Base-by-base conservation (phyloP, 2,797 vertebrate species). In the Sciurus vulgaris region DNA sequence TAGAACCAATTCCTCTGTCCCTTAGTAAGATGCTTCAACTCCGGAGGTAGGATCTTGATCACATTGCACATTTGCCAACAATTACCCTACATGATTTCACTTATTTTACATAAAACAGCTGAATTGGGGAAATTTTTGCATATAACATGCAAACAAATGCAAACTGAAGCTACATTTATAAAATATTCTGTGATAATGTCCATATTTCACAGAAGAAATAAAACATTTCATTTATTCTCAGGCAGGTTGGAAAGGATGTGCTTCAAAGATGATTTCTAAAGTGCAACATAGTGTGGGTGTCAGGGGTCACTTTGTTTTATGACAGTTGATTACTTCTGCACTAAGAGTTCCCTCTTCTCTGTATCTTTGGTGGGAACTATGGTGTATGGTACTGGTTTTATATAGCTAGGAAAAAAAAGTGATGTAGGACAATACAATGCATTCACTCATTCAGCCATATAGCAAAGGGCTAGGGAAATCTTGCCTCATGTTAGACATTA, bases 91-190 rank as follows among this genome's bases (percentile, higher is more conserved):
- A 87, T 90, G 35, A 49, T 83, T 92, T 93, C 28, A 77, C 73
- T 93, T 85, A 74, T 83, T 90, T 96, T 76, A 76, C 9, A 51
- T 44, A 78, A 30, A 56, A 6, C 26, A 41, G 4, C 56, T 87
- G 65, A 28, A 86, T 73, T 93, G 44, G 47, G 63, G n/a, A 82
- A 61, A 35, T 54, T 87, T 87, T 22, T 22, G 30, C 76, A 87
- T 67, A 56, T 56, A 92, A 47, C 63, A 91, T n/a, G 7, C 18
- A 95, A 91, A 95, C 65, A 84, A 84, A 82, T 82, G n/a, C 49
- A 94, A 69, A 70, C 20, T 82, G 5, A 10, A 92, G 30, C 1
- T 8, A 67, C 54, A 38, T 86, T 82, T 84, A 65, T 76, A 35
- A 91, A 92, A 49, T 35, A 74, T 12, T 33, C 47, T 41, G 22